Conservation (phyloP, 2,797 vertebrate species). For the Argyrosomus regius region DNA sequence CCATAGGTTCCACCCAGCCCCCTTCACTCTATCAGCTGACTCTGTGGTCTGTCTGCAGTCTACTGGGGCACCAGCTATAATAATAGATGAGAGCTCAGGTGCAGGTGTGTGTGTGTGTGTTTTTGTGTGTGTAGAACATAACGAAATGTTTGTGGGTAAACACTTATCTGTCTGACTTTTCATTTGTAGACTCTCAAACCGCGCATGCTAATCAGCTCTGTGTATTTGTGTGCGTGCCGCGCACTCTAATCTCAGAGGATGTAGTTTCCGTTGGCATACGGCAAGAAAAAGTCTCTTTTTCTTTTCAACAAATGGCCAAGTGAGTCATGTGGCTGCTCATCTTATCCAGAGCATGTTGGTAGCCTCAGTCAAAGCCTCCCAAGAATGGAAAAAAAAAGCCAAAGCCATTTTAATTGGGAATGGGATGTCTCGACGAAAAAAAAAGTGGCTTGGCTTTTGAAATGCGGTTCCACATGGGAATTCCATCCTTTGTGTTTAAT, state of each 20-base stretch:
- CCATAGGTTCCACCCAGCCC: constrained; percentile 66
- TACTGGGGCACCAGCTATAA: constrained; percentile 35
- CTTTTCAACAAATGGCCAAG: constrained; percentile 46
- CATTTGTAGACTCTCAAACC: constrained; percentile 39
- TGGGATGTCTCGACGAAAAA: constrained; percentile 50
- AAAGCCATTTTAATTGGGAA: constrained; percentile 79
- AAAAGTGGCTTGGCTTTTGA: constrained; percentile 55
- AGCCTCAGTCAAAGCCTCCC: constrained; percentile 54
- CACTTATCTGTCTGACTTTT: constrained; percentile 42
- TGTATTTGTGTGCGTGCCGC: constrained; percentile 3
- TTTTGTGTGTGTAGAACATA: constrained; percentile 17
- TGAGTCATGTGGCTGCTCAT: constrained; percentile 67
- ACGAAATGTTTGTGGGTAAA: constrained; percentile 39
- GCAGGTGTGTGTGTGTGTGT: constrained; percentile 35
- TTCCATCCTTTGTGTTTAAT: constrained; percentile 79
- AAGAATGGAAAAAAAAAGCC: constrained; percentile 62
- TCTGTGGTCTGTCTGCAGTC: constrained; percentile 61
- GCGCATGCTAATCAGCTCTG: constrained; percentile 26
- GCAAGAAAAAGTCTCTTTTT: constrained; percentile 30
- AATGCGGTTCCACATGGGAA: constrained; percentile 77
- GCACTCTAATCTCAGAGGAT: constrained; percentile 42
- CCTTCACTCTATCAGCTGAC: constrained; percentile 63
- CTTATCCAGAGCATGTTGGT: constrained; percentile 54
- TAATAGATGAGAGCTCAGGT: constrained; percentile 46
- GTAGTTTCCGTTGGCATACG: constrained; percentile 52